These are phyloP conservation scores for Drosophila merina DNA, from an alignment of 2,888 invertebrate species.

Conservation along the genomic window DNA sequence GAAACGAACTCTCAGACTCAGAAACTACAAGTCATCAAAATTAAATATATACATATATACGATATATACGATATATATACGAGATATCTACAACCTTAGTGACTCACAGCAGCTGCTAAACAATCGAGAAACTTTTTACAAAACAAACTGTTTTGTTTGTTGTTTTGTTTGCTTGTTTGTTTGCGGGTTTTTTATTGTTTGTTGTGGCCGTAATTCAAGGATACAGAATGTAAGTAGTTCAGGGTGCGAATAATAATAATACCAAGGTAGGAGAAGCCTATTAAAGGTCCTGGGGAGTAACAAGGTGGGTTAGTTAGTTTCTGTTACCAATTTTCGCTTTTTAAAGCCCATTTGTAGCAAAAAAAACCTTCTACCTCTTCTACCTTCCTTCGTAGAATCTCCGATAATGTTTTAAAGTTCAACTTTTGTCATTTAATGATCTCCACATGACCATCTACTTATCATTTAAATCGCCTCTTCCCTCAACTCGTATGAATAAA, in stretches of 20 bases:
- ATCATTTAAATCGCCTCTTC: slow-evolving; percentile 13
- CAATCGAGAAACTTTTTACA: slow-evolving; percentile 44
- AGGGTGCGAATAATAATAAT: slow-evolving; percentile 23
- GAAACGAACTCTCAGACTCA: slow-evolving; percentile 21
- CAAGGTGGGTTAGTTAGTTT: slow-evolving; percentile 24
- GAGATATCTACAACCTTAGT: too few species aligned
- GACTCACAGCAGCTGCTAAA: slow-evolving; percentile 19
- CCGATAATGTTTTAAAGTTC: slow-evolving; percentile 19
- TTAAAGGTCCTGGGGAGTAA: slow-evolving; percentile 16
- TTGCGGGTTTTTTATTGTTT: slow-evolving; percentile 37
- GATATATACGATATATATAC: too few species aligned
- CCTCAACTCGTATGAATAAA: slow-evolving; percentile 19
- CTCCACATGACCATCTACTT: slow-evolving; percentile 9
- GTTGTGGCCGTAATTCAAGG: slow-evolving; percentile 56
- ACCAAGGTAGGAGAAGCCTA: too few species aligned
- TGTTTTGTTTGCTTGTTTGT: slow-evolving; percentile 1
- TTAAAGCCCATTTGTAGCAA: too few species aligned
- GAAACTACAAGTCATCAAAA: slow-evolving; percentile 64
- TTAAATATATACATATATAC: slow-evolving; percentile 47
- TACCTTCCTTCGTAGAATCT: too few species aligned
- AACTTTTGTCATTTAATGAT: slow-evolving; percentile 20
- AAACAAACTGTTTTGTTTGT: slow-evolving; percentile 42
- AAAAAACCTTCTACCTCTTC: too few species aligned
- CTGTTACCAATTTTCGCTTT: too few species aligned
- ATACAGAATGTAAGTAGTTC: slow-evolving; percentile 45